Evolutionary conservation across 2,797 vertebrate species (phyloP), one percentile per base, ranked within the genome.

Genomic region (Chelonia mydas): DNA sequence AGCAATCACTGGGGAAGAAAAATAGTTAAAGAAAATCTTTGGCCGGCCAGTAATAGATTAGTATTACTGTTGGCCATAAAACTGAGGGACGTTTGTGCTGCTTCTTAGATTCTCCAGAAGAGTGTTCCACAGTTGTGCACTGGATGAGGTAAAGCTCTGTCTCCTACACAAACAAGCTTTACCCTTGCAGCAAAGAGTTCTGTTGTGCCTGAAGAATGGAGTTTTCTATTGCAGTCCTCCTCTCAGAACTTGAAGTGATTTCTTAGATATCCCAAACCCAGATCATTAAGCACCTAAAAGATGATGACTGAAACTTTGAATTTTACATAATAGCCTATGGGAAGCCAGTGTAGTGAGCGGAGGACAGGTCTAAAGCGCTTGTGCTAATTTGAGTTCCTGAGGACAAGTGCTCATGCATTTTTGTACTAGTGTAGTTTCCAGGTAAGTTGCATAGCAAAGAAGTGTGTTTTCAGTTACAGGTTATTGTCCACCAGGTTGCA

Each of bases 161-260:
- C 41, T 81, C 31, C 57, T 57, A 72, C 21, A 74, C 47, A 54
- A 79, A 28, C n/a, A 21, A 7, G 50, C 31, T 65, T 65, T 65
- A 17, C 17, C 61, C 5, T 87, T 87, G 31, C 57, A 31, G 28
- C 65, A 65, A 33, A 65, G 15, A n/a, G 61, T 65, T 55, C 17
- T 0, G 0, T 19, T 77, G 61, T 87, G 41, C 2, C 10, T 0
- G 0, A 31, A 37, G 76, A 68, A 19, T 53, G n/a, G n/a, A 91
- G 4, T 19, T 80, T 17, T 50, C 61, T 74, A 27, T 47, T 74
- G 53, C 77, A 81, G 28, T n/a, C 45, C 81, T 90, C 45, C 65
- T 87, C 2, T 19, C 1, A 53, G 50, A 25, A 84, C 57, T 87
- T 72, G 19, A 5, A 2, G 84, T 76, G 33, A 65, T 65, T 12